These are phyloP conservation scores for Maccullochella peelii DNA, from an alignment of 2,113 vertebrate genomes.

Conservation along the genomic window DNA sequence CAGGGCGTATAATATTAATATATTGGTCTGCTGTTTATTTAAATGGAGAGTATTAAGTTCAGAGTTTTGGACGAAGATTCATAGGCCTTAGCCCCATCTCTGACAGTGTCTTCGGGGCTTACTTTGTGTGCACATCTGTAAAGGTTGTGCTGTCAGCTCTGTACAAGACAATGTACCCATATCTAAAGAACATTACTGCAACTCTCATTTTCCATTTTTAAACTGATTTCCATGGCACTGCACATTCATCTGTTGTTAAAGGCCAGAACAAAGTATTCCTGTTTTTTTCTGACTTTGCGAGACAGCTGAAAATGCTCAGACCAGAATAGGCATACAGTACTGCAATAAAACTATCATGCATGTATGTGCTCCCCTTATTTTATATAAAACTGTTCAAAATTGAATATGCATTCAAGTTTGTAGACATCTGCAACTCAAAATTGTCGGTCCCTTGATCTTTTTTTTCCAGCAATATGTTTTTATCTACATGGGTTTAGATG, in stretches of 20 bases:
- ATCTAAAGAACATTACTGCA: constrained; percentile 1
- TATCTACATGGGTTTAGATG: neutral
- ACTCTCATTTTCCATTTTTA: constrained; percentile 19
- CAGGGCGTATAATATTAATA: constrained; percentile 55
- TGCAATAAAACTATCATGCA: neutral
- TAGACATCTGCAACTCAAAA: neutral
- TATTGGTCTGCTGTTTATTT: constrained; percentile 64
- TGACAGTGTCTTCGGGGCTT: constrained; percentile 33
- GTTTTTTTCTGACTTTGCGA: neutral
- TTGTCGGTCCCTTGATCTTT: neutral
- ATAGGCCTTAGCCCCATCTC: neutral
- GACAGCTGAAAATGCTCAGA: neutral
- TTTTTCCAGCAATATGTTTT: neutral
- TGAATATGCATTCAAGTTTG: neutral
- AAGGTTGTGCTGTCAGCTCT: constrained; percentile 41
- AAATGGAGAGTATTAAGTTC: constrained; percentile 47
- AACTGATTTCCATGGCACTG: constrained; percentile 7
- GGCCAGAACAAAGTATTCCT: constrained; percentile 20
- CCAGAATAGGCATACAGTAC: too few species aligned
- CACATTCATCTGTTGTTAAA: constrained; percentile 21
- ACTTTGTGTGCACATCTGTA: constrained; percentile 12
- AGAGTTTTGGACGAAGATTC: constrained; percentile 40
- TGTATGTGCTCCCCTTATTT: neutral
- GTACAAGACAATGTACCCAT: constrained; percentile 11
- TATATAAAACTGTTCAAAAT: neutral